Percentiles rank a stretch among this genome's conserved stretches.
Evolutionary conservation across 1,140 invertebrate genomes (phyloP).

Genomic region (Tetramorium parvispinum): DNA sequence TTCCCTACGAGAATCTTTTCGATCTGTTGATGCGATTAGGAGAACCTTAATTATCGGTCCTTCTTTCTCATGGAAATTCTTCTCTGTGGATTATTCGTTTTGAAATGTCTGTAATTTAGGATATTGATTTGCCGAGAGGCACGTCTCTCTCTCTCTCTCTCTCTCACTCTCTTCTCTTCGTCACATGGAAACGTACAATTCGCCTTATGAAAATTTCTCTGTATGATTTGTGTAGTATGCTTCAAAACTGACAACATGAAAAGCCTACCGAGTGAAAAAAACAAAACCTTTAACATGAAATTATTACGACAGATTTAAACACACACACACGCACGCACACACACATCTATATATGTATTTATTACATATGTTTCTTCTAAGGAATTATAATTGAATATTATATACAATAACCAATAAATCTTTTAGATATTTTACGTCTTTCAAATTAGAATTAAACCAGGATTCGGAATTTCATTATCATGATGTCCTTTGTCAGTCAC

Average conservation of each 20-base stretch:
- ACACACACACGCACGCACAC: too few species aligned
- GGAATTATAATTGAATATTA: not conserved
- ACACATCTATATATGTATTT: not conserved
- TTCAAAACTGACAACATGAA: conserved; percentile 97
- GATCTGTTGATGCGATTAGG: not conserved
- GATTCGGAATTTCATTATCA: not conserved
- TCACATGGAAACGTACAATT: not conserved
- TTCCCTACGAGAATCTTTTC: not conserved
- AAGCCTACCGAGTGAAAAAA: conserved; percentile 88
- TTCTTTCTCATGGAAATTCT: not conserved
- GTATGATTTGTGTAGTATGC: conserved; percentile 93
- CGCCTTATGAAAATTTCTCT: conserved; percentile 91
- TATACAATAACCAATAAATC: not conserved
- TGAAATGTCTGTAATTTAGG: not conserved
- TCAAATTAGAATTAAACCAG: not conserved
- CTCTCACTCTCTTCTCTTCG: not conserved
- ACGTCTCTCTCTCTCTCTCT: too few species aligned
- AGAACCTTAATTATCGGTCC: not conserved
- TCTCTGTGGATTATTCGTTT: not conserved
- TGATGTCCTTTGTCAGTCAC: not conserved
- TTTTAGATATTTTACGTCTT: not conserved
- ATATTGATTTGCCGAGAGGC: not conserved
- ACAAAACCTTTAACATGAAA: not conserved
- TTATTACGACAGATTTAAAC: not conserved
- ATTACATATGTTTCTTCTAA: not conserved